Conservation (phyloP, 2,113 vertebrate genomes). For the Acrocephalus arundinaceus region DNA sequence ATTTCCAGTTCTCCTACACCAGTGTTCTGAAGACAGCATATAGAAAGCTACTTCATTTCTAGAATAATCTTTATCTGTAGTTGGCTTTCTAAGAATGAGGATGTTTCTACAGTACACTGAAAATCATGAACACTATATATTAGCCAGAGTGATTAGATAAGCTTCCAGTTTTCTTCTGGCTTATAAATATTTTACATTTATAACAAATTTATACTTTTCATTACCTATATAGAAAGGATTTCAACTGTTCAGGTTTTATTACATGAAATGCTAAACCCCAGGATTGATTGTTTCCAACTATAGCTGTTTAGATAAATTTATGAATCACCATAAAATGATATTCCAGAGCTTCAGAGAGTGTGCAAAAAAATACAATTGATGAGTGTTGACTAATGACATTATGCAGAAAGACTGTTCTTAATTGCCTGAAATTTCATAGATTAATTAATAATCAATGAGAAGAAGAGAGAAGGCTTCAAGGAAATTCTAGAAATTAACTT, state of each 20-base stretch:
- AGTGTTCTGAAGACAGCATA: neutral
- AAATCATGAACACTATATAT: neutral
- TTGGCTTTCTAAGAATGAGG: neutral
- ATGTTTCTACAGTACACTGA: neutral
- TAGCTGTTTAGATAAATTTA: neutral
- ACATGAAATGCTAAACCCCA: neutral
- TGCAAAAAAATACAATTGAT: neutral
- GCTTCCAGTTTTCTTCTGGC: neutral
- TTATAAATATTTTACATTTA: neutral
- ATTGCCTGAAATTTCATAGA: neutral
- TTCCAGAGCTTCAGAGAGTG: neutral
- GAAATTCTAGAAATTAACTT: constrained; percentile 21
- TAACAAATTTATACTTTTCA: neutral
- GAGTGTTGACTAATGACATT: neutral
- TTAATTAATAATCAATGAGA: constrained; percentile 34
- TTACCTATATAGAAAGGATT: neutral
- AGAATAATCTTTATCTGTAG: neutral
- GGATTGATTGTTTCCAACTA: neutral
- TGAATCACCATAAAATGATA: neutral
- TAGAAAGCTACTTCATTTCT: neutral
- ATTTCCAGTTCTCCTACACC: neutral
- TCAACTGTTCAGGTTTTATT: neutral
- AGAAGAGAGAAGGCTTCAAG: neutral
- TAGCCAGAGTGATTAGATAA: neutral
- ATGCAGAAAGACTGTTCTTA: neutral